A percentile compares a stretch with the other conserved stretches of the same genome.
These are phyloP conservation scores for Drosophila equinoxialis DNA, from an alignment of 1,140 invertebrate genomes.

Conservation along the genomic window DNA sequence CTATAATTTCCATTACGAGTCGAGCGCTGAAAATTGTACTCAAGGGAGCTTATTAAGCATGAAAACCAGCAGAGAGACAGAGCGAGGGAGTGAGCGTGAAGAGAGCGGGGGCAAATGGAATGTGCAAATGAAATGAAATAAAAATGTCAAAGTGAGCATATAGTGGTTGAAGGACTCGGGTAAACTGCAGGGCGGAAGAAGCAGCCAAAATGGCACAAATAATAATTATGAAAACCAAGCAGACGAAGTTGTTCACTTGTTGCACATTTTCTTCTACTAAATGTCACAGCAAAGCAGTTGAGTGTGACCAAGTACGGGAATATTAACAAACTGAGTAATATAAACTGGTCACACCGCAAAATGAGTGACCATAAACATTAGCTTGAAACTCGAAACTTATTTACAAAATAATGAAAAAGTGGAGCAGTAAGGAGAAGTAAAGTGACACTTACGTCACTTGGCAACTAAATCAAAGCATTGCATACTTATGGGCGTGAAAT, in stretches of 20 bases:
- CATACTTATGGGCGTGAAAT: conserved; percentile 62
- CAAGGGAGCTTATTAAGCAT: conserved; percentile 78
- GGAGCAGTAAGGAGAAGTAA: not conserved
- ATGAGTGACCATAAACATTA: conserved; percentile 1
- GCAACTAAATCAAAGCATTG: conserved; percentile 64
- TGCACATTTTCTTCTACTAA: not conserved
- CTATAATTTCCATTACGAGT: conserved; percentile 81
- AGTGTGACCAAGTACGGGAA: not conserved
- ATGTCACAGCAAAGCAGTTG: not conserved
- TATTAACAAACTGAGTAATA: not conserved
- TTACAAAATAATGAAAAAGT: not conserved
- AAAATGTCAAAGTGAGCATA: conserved; percentile 48
- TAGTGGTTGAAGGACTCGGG: not conserved
- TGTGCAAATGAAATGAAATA: conserved; percentile 79
- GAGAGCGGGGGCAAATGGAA: conserved; percentile 38
- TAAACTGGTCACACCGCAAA: conserved; percentile 1
- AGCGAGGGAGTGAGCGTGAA: conserved; percentile 35
- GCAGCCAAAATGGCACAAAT: conserved; percentile 17
- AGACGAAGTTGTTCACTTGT: conserved; percentile 2
- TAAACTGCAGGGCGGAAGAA: not conserved
- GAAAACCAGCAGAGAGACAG: conserved; percentile 27
- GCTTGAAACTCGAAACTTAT: not conserved
- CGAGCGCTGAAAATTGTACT: conserved; percentile 78
- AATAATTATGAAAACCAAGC: not conserved
- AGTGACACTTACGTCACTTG: conserved; percentile 39